Evolutionary conservation across 2,797 vertebrate genomes (phyloP).

Genomic region (Dromococcyx pavoninus): DNA sequence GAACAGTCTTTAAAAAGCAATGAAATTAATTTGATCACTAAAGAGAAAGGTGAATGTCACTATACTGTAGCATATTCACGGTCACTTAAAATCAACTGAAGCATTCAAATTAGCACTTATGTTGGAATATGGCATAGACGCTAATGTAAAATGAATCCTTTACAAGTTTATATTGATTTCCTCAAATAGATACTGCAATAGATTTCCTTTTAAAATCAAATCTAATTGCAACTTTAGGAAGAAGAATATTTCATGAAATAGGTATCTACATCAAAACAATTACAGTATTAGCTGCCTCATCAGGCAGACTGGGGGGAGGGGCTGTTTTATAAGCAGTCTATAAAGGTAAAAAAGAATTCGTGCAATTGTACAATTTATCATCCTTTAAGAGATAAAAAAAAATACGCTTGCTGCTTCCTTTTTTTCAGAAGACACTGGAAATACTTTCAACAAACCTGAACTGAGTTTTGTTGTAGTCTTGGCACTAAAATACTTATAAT

Average conservation of each 20-base stretch:
- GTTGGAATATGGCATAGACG: constrained; percentile 37
- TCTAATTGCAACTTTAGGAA: constrained; percentile 62
- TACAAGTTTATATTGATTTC: constrained; percentile 65
- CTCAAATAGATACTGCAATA: constrained; percentile 55
- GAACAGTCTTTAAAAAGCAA: not conserved
- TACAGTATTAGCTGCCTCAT: constrained; percentile 13
- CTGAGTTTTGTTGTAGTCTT: not conserved
- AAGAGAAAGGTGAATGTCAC: constrained; percentile 52
- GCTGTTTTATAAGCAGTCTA: not conserved
- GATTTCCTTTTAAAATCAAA: constrained; percentile 65
- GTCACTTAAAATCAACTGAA: constrained; percentile 62
- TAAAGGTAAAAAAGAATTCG: not conserved
- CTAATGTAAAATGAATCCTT: constrained; percentile 75
- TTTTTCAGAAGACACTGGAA: not conserved
- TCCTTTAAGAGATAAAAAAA: not conserved
- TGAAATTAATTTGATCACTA: not conserved
- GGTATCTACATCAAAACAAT: constrained; percentile 23
- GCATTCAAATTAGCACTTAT: constrained; percentile 74
- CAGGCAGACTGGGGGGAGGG: not conserved
- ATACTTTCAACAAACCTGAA: constrained; percentile 4
- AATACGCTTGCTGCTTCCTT: not conserved
- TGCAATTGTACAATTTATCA: not conserved
- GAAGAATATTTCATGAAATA: constrained; percentile 15
- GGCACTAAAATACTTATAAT: not conserved
- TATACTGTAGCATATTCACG: constrained; percentile 23